phyloP scores from a whole-genome alignment of 2,113 vertebrate species.

The Ranitomeya variabilis region DNA sequence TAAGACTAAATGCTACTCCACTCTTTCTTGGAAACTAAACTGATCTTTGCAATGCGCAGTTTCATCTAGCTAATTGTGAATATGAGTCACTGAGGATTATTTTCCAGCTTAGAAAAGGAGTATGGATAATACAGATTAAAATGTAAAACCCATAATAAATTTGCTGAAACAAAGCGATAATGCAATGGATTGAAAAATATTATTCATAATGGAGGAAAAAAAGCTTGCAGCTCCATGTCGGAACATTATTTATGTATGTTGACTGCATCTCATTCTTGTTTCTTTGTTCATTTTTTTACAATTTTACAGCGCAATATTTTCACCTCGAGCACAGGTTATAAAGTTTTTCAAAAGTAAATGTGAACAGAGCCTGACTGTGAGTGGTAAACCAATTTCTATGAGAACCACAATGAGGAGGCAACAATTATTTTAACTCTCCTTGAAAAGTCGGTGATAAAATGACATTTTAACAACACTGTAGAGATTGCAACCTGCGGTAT shows the following conservation, averaged over 20 bases:
- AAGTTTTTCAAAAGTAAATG: too few species aligned
- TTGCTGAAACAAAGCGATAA: background rate
- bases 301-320: too few species aligned
- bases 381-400: too few species aligned
- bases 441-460: too few species aligned
- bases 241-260: background rate
- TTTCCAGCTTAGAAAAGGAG: background rate
- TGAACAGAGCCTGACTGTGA: too few species aligned
- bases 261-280: background rate
- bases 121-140: background rate
- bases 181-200: background rate
- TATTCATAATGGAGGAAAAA: background rate
- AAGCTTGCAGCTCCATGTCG: background rate
- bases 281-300: background rate
- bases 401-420: too few species aligned
- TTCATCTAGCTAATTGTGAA: conserved; percentile 20
- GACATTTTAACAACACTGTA: too few species aligned
- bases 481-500: too few species aligned
- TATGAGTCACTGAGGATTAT: conserved; percentile 21
- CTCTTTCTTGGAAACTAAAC: conserved; percentile 45
- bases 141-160: background rate
- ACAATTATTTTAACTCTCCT: too few species aligned
- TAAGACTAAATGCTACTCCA: conserved; percentile 40
- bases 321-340: too few species aligned
- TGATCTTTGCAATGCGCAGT: conserved; percentile 15